Conservation (phyloP, 2,888 invertebrate genomes). For the Hymenopus coronatus region DNA sequence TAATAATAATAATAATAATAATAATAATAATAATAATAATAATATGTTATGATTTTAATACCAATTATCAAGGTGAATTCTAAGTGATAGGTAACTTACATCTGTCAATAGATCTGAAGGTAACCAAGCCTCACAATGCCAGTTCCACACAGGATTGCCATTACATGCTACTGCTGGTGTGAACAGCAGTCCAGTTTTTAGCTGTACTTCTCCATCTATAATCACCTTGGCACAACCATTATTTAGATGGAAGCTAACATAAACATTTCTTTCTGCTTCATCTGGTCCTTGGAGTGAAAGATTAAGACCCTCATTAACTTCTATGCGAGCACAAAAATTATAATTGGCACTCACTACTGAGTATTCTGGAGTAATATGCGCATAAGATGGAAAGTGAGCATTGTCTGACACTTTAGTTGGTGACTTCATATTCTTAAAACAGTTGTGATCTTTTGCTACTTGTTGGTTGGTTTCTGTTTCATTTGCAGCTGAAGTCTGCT, state of each 20-base stretch:
- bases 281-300: conserved; percentile 49
- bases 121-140: conserved; percentile 51
- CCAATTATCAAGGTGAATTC: no score
- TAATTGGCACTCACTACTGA: conserved; percentile 14
- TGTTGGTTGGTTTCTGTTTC: neutral
- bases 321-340: conserved; percentile 51
- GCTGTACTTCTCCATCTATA: neutral
- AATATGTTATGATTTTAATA: no score
- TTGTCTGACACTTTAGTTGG: no score
- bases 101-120: conserved; percentile 52
- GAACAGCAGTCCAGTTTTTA: neutral
- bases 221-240: conserved; percentile 39
- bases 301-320: conserved; percentile 57
- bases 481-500: neutral
- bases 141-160: conserved; percentile 50
- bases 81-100: conserved; percentile 46
- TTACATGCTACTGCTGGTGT: neutral
- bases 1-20: no score
- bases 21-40: no score
- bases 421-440: no score
- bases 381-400: neutral
- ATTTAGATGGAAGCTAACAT: conserved; percentile 57
- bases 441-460: neutral
- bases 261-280: conserved; percentile 55
- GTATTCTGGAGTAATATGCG: neutral